phyloP scores from a whole-genome alignment of 2,888 invertebrate species.

The Xiphydria camelus region DNA sequence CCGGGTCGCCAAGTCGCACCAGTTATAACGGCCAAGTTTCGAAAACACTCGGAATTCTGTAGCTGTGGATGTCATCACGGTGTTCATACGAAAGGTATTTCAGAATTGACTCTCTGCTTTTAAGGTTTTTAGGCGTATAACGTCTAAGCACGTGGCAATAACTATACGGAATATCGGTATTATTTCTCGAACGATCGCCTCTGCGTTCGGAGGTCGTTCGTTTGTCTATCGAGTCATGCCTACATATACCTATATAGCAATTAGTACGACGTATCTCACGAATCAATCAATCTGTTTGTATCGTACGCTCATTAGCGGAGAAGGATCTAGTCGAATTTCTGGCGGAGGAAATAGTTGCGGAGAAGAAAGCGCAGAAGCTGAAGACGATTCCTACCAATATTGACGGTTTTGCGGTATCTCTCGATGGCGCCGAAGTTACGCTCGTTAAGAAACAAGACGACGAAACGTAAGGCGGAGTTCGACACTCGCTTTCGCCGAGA shows the following conservation, averaged over 20 bases:
- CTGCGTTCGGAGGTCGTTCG: not conserved
- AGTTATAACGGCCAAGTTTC: slow-evolving; percentile 48
- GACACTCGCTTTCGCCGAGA: no score
- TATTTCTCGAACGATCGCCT: not conserved
- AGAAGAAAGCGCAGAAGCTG: slow-evolving; percentile 80
- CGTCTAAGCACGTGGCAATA: no score
- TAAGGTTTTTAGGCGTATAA: no score
- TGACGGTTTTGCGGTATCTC: slow-evolving; percentile 79
- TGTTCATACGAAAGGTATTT: slow-evolving; percentile 74
- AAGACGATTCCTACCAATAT: slow-evolving; percentile 75
- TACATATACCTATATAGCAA: no score
- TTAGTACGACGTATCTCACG: not conserved
- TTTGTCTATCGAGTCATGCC: not conserved
- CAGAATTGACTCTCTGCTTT: no score
- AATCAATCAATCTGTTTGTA: slow-evolving; percentile 13
- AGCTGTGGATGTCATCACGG: slow-evolving; percentile 70
- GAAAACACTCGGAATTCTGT: slow-evolving; percentile 67
- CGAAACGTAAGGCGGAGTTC: slow-evolving; percentile 79
- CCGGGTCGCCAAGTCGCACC: slow-evolving; percentile 41
- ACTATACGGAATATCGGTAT: slow-evolving; percentile 4
- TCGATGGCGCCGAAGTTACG: slow-evolving; percentile 83
- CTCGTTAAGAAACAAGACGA: slow-evolving; percentile 72
- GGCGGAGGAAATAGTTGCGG: slow-evolving; percentile 90
- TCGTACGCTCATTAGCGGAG: slow-evolving; percentile 66
- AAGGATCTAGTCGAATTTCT: slow-evolving; percentile 88